Evolutionary conservation across 2,797 vertebrate species (phyloP).

Genomic region (Vireo griseus): DNA sequence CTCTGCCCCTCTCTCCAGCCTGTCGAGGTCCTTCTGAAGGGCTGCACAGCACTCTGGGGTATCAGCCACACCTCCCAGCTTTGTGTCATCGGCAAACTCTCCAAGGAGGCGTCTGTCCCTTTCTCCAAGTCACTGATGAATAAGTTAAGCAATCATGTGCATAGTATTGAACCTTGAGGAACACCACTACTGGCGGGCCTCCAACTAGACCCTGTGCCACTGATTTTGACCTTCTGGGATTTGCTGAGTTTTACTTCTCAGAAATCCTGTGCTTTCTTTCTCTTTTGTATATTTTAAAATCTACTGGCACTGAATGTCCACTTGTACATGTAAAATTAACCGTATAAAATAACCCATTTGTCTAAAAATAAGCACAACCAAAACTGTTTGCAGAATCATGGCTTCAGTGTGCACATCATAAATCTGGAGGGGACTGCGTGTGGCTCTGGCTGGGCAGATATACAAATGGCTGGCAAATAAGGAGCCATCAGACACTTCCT

Average conservation of each 20-base stretch:
- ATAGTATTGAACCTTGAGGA: neutral
- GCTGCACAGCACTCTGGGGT: neutral
- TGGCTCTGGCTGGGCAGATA: neutral
- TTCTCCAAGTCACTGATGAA: neutral
- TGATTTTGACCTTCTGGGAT: neutral
- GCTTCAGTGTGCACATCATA: neutral
- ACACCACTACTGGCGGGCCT: neutral
- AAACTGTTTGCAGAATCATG: neutral
- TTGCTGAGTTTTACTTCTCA: neutral
- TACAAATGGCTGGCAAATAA: neutral
- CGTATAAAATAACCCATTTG: neutral
- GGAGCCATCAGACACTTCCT: neutral
- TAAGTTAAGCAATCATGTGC: neutral
- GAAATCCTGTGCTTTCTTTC: neutral
- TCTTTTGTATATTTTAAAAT: neutral
- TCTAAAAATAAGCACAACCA: neutral
- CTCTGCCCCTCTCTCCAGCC: neutral
- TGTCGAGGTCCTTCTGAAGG: accelerated
- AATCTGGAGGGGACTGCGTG: neutral
- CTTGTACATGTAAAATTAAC: neutral
- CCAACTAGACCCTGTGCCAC: no score
- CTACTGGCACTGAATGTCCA: neutral
- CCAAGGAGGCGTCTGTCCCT: neutral
- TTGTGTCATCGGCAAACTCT: neutral
- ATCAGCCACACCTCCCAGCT: neutral